Percentiles rank a stretch among this genome's conserved stretches.
These are phyloP conservation scores for Miniopterus natalensis DNA, from an alignment of 2,113 vertebrate species.

Conservation along the genomic window DNA sequence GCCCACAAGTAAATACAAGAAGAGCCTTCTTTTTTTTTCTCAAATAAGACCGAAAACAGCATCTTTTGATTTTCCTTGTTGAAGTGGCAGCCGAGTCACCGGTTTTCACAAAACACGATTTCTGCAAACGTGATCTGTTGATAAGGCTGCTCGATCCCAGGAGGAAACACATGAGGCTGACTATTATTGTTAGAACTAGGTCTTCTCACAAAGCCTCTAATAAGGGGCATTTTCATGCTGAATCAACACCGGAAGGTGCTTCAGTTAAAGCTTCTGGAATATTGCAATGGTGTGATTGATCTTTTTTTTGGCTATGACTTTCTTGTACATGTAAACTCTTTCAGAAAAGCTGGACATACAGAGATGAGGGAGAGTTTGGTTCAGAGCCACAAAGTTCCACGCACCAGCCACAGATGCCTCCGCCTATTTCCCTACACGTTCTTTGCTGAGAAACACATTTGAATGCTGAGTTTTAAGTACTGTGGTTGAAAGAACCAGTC, in stretches of 20 bases:
- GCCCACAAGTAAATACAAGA: background rate
- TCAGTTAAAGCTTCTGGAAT: slow-evolving; percentile 77
- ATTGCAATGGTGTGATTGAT: slow-evolving; percentile 12
- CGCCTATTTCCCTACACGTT: slow-evolving; percentile 47
- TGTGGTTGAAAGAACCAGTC: slow-evolving; percentile 73
- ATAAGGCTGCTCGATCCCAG: background rate
- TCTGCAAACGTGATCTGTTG: background rate
- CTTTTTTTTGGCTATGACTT: slow-evolving; percentile 65
- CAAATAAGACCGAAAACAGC: background rate
- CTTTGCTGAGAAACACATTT: slow-evolving; percentile 82
- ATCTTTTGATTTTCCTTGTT: background rate
- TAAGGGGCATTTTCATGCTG: background rate
- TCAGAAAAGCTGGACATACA: slow-evolving; percentile 56
- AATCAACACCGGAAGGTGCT: background rate
- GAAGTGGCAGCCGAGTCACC: background rate
- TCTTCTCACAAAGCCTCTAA: background rate
- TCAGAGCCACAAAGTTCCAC: slow-evolving; percentile 61
- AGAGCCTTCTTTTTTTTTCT: background rate
- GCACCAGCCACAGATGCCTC: slow-evolving; percentile 48
- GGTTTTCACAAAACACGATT: slow-evolving; percentile 39
- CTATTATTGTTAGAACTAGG: background rate
- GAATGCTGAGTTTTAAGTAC: slow-evolving; percentile 56
- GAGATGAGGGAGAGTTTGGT: slow-evolving; percentile 69
- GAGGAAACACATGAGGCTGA: background rate
- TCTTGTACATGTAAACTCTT: slow-evolving; percentile 73